phyloP scores from a whole-genome alignment of 2,113 vertebrate species.

The Hippopotamus amphibius region DNA sequence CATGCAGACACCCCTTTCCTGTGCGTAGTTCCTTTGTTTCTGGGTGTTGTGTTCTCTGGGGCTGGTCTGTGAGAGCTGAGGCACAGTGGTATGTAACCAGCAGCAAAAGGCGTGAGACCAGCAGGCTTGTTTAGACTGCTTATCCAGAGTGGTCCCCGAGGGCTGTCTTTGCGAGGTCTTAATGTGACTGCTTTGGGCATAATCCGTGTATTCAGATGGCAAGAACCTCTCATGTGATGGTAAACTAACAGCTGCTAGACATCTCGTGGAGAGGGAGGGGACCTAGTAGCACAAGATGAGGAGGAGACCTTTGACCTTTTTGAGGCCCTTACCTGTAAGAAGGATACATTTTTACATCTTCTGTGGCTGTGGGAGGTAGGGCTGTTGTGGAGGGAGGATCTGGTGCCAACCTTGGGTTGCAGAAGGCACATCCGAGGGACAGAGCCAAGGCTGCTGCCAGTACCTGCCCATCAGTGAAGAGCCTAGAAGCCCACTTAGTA shows the following conservation, averaged over 20 bases:
- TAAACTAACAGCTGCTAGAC: background rate
- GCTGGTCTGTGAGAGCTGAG: background rate
- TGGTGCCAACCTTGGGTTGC: background rate
- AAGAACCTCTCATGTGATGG: accelerated
- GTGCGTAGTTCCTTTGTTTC: background rate
- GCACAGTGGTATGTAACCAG: background rate
- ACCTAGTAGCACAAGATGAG: background rate
- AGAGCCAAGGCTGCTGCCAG: background rate
- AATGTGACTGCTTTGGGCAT: background rate
- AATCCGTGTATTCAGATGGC: background rate
- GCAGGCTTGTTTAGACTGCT: background rate
- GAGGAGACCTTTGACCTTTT: background rate
- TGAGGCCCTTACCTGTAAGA: background rate
- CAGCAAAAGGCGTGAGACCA: background rate
- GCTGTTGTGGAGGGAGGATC: background rate
- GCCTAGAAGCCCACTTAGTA: background rate
- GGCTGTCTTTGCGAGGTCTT: background rate
- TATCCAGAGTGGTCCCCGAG: background rate
- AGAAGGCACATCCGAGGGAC: background rate
- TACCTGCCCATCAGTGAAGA: background rate
- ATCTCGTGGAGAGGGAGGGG: background rate
- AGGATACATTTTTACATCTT: background rate
- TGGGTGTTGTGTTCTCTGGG: background rate
- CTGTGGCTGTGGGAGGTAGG: background rate
- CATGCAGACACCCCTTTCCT: background rate